Conservation (phyloP, 1,140 invertebrate genomes). For the Homarus americanus region DNA sequence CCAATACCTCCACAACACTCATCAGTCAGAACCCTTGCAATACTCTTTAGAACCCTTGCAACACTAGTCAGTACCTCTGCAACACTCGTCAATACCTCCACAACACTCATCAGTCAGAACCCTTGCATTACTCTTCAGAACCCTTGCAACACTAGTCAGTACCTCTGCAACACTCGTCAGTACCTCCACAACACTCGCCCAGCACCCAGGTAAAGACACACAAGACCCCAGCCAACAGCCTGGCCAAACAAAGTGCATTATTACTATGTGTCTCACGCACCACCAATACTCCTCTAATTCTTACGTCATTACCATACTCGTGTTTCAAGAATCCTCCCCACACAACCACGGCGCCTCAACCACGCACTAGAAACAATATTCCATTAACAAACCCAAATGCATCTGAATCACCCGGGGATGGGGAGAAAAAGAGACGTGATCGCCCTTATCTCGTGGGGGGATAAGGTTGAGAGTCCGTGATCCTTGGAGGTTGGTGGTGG, state of each 20-base stretch:
- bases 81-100: too few species aligned
- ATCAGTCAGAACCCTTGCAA: too few species aligned
- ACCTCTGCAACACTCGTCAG: too few species aligned
- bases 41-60: too few species aligned
- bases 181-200: too few species aligned
- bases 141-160: too few species aligned
- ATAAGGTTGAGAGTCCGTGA: slow-evolving; percentile 8
- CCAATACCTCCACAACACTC: too few species aligned
- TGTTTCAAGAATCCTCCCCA: neutral
- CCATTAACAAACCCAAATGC: slow-evolving; percentile 69
- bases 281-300: neutral
- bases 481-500: neutral
- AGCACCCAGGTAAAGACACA: too few species aligned
- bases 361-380: slow-evolving; percentile 60
- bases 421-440: neutral
- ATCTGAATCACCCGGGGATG: slow-evolving; percentile 44
- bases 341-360: neutral
- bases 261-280: slow-evolving; percentile 5
- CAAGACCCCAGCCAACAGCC: too few species aligned
- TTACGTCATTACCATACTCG: slow-evolving; percentile 37
- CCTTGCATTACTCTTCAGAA: too few species aligned
- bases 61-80: too few species aligned
- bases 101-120: too few species aligned
- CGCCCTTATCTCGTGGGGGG: neutral
- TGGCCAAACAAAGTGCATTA: slow-evolving; percentile 14